Conservation (phyloP, 2,888 invertebrate species). For the Mythimna ferrago region DNA sequence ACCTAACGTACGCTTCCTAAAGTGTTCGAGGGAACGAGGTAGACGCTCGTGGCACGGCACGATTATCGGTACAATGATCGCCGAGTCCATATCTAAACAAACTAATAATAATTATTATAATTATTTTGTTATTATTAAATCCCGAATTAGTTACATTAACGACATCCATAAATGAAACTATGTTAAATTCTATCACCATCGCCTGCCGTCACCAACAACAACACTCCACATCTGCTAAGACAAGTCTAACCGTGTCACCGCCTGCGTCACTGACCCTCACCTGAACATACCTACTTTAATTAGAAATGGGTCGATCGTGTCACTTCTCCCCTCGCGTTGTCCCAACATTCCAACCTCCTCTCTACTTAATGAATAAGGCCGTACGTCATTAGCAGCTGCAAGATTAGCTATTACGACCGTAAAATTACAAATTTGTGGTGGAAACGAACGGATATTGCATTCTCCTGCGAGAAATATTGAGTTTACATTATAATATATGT, state of each 20-base stretch:
- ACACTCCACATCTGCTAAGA: not conserved
- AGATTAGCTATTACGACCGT: slow-evolving; percentile 32
- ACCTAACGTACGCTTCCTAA: too few species aligned
- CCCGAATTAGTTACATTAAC: not conserved
- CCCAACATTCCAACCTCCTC: slow-evolving; percentile 39
- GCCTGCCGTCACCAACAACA: not conserved
- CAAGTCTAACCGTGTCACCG: not conserved
- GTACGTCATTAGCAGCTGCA: slow-evolving; percentile 41
- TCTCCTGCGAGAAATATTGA: not conserved
- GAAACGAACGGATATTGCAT: slow-evolving; percentile 15
- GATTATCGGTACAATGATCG: too few species aligned
- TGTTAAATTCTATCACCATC: not conserved
- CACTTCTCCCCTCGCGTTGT: slow-evolving; percentile 25
- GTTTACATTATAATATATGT: not conserved
- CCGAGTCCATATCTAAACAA: too few species aligned
- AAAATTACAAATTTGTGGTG: slow-evolving; percentile 36
- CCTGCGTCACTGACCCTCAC: slow-evolving; percentile 22
- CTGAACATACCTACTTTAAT: slow-evolving; percentile 35
- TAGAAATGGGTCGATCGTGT: slow-evolving; percentile 43
- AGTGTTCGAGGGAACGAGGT: too few species aligned
- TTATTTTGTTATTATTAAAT: too few species aligned
- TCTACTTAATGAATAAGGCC: slow-evolving; percentile 23
- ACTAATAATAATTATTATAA: too few species aligned
- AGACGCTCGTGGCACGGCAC: too few species aligned
- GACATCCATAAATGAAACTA: not conserved